Conservation (phyloP, 2,113 vertebrate genomes). For the Corythoichthys intestinalis region DNA sequence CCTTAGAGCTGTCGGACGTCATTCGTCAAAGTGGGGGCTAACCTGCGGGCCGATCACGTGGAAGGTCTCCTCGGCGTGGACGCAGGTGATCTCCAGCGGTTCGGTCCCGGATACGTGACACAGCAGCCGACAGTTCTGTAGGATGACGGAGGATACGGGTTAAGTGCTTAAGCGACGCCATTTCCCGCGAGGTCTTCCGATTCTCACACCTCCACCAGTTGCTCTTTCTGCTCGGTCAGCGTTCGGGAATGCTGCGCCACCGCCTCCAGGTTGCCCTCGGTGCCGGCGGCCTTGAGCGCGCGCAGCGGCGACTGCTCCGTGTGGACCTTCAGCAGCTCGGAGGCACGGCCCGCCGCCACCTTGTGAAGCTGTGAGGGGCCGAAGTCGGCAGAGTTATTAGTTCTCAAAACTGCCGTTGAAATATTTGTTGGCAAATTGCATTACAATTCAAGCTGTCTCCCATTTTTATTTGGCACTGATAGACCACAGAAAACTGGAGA, state of each 20-base stretch:
- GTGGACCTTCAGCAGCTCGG: slow-evolving; percentile 86
- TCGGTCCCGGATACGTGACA: slow-evolving; percentile 94
- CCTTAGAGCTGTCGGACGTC: slow-evolving; percentile 12
- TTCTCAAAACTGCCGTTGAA: too few relatives aligned
- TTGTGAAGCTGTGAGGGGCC: slow-evolving; percentile 79
- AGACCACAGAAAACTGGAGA: too few relatives aligned
- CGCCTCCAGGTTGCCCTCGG: slow-evolving; percentile 90
- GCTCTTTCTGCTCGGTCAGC: slow-evolving; percentile 93
- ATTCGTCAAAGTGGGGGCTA: slow-evolving; percentile 20
- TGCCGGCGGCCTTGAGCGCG: slow-evolving; percentile 85
- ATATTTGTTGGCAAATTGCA: too few relatives aligned
- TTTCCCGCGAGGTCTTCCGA: neutral
- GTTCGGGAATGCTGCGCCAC: slow-evolving; percentile 86
- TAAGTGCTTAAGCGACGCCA: neutral
- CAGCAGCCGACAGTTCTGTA: slow-evolving; percentile 85
- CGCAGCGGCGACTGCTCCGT: slow-evolving; percentile 84
- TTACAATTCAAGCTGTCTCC: too few relatives aligned
- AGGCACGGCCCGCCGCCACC: slow-evolving; percentile 80
- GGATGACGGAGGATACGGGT: neutral
- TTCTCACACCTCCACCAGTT: slow-evolving; percentile 86
- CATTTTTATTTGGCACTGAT: too few relatives aligned
- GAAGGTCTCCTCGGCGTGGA: slow-evolving; percentile 96
- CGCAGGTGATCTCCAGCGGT: slow-evolving; percentile 92
- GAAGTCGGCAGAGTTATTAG: neutral
- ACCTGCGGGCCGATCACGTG: slow-evolving; percentile 97